These are phyloP conservation scores for Marmota monax DNA, from an alignment of 2,113 vertebrate species.

Conservation along the genomic window DNA sequence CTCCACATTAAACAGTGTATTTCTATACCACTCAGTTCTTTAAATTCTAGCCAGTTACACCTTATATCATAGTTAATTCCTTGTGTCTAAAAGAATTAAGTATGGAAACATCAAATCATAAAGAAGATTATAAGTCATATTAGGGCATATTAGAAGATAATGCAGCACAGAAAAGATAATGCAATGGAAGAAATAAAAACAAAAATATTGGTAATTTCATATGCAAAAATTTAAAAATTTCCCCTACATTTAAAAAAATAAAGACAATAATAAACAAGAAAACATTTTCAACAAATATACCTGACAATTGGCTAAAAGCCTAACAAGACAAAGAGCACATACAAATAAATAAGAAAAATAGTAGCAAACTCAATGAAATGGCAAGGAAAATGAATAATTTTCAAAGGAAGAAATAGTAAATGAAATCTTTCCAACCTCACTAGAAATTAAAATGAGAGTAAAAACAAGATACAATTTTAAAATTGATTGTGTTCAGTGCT, in stretches of 20 bases:
- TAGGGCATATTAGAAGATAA: neutral
- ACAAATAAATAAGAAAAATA: constrained; percentile 7
- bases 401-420: constrained; percentile 39
- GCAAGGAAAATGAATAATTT: neutral
- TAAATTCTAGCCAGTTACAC: neutral
- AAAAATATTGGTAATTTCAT: constrained; percentile 22
- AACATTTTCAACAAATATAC: constrained; percentile 32
- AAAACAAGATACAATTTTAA: neutral
- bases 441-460: constrained; percentile 38
- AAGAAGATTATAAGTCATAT: neutral
- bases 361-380: constrained; percentile 18
- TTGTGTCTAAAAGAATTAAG: neutral
- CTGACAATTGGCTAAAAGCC: constrained; percentile 14
- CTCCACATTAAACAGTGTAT: neutral
- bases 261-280: constrained; percentile 6
- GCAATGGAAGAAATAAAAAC: constrained; percentile 14
- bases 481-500: neutral
- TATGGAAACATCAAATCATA: neutral
- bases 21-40: neutral
- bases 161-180: neutral
- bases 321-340: neutral
- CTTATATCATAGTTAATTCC: neutral
- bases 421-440: neutral
- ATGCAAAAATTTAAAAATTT: neutral
- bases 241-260: neutral